These are phyloP conservation scores for Danio albolineatus DNA, from an alignment of 2,797 vertebrate genomes.

Conservation along the genomic window DNA sequence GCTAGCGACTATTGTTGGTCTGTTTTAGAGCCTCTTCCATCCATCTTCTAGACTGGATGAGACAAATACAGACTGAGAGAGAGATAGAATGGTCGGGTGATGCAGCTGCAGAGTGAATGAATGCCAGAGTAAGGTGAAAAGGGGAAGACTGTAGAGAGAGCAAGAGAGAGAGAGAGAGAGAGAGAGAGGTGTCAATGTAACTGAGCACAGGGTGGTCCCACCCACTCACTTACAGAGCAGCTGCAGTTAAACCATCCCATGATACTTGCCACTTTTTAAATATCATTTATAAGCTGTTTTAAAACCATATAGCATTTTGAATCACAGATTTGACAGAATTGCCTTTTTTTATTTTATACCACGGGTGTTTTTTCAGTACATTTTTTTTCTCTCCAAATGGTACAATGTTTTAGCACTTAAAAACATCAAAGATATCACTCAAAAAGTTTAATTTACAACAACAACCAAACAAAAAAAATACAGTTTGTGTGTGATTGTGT, in stretches of 20 bases:
- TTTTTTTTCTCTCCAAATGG: no score
- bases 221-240: conserved; percentile 61
- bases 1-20: conserved; percentile 95
- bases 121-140: conserved; percentile 55
- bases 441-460: no score
- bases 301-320: neutral
- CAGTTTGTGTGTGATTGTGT: no score
- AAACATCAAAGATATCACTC: no score
- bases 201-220: conserved; percentile 84
- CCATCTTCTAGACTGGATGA: conserved; percentile 86
- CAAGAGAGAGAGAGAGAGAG: conserved; percentile 14
- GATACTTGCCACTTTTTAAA: neutral
- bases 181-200: conserved; percentile 64
- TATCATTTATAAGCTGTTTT: neutral
- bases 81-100: conserved; percentile 71
- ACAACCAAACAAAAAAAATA: no score
- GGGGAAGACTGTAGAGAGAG: conserved; percentile 37
- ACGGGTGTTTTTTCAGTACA: no score
- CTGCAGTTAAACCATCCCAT: conserved; percentile 61
- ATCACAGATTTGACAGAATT: neutral
- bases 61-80: conserved; percentile 83
- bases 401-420: no score
- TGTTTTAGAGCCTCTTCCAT: conserved; percentile 98
- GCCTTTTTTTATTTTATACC: no score
- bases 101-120: conserved; percentile 82